Percentiles rank a stretch among this genome's conserved stretches.
Conservation (phyloP, 2,888 invertebrate genomes). For the Callyntrura guangdongensis region DNA sequence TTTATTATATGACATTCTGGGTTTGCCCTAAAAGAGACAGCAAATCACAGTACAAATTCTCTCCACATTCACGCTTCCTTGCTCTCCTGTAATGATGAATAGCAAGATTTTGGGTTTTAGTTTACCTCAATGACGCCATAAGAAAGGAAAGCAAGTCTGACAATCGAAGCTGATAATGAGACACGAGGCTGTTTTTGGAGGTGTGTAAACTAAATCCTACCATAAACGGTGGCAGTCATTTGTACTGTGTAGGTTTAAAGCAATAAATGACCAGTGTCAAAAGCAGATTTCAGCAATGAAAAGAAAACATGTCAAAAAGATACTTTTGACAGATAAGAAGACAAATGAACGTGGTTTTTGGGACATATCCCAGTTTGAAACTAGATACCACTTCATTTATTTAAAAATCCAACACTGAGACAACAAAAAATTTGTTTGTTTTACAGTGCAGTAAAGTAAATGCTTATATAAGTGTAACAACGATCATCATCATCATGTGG, state of each 20-base stretch:
- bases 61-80: not conserved
- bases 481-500: slow-evolving; percentile 4
- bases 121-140: not conserved
- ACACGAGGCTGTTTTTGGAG: slow-evolving; percentile 15
- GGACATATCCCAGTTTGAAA: slow-evolving; percentile 71
- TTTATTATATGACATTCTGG: too few relatives aligned
- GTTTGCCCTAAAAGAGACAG: slow-evolving; percentile 19
- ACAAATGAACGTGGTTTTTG: slow-evolving; percentile 73
- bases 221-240: slow-evolving; percentile 74
- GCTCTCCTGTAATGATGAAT: too few relatives aligned
- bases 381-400: slow-evolving; percentile 59
- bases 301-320: slow-evolving; percentile 78
- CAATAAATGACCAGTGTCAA: slow-evolving; percentile 79
- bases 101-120: too few relatives aligned
- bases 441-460: slow-evolving; percentile 32
- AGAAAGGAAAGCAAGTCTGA: slow-evolving; percentile 11
- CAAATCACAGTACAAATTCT: not conserved
- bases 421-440: slow-evolving; percentile 67
- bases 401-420: slow-evolving; percentile 49
- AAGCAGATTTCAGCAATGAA: slow-evolving; percentile 79
- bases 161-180: slow-evolving; percentile 37
- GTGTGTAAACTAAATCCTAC: slow-evolving; percentile 64
- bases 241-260: slow-evolving; percentile 59
- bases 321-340: slow-evolving; percentile 78
- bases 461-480: slow-evolving; percentile 32